Base-by-base conservation (phyloP, 1,140 invertebrate genomes). In the Diorhabda elongata region DNA sequence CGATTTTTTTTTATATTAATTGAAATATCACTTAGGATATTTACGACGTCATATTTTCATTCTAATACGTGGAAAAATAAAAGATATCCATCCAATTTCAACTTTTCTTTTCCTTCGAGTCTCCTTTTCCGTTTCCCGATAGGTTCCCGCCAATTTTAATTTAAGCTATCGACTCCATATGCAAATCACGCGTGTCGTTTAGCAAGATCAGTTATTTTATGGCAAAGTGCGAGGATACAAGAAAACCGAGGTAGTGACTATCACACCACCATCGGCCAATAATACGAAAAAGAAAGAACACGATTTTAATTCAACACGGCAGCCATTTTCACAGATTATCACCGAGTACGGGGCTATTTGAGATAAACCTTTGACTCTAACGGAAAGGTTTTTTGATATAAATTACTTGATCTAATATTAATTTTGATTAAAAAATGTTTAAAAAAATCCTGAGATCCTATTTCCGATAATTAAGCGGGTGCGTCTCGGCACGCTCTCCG, bases 171-270 rank as follows among this genome's bases (percentile, higher is more conserved):
- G 70, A 69, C 71, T 75, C 66, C 75, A 75, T 74, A 78, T 78
- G 76, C 76, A 78, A 78, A 78, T 78, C 76, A 76, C 76, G 76
- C 74, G 74, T 76, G 76, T 74, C 76, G 76, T 76, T 78, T 76
- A 73, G 68, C 71, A 47, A 67, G 75, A 75, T 78, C 76, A 74
- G 76, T 76, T 77, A 77, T 77, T 77, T 77, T 77, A 77, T 76
- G 70, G 76, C 72, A 68, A 67, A 58, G 66, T 68, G 67, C 69
- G 71, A 68, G 58, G 71, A 71, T 75, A 75, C 69, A 73, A 73
- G 74, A 73, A 26, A 26, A 70, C 56, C 45, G 63, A 62, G 43
- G 63, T 52, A 52, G 47, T 52, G 47, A n/a, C 47, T 52, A n/a
- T 8, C 6, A 52, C 47, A 8, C 47, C 47, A n/a, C 47, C n/a